These are phyloP conservation scores for Oophaga sylvatica DNA, from an alignment of 2,797 vertebrate species.

Conservation along the genomic window DNA sequence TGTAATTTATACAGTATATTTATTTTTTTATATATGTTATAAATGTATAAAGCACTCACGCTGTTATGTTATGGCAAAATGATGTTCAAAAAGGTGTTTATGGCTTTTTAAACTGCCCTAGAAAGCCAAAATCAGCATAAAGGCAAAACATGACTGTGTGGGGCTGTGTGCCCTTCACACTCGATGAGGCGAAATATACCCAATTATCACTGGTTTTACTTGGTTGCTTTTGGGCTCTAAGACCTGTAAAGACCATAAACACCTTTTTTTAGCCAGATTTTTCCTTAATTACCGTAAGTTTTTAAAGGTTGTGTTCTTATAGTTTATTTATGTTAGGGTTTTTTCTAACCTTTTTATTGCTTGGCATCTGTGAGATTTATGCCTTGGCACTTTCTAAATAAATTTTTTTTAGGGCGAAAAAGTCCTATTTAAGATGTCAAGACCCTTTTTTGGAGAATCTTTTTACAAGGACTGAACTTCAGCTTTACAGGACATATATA, in stretches of 20 bases:
- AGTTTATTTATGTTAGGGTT: constrained; percentile 45
- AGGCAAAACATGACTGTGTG: constrained; percentile 58
- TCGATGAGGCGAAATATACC: constrained; percentile 51
- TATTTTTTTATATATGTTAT: neutral
- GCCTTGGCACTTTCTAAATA: constrained; percentile 45
- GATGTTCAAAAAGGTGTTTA: constrained; percentile 55
- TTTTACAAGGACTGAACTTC: neutral
- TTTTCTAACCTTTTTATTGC: constrained; percentile 26
- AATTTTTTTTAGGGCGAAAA: constrained; percentile 14
- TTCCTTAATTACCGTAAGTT: constrained; percentile 61
- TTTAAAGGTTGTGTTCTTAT: constrained; percentile 45
- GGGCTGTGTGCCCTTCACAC: constrained; percentile 57
- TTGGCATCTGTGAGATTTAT: constrained; percentile 24
- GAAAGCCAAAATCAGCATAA: constrained; percentile 57
- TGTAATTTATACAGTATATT: neutral
- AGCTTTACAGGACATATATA: constrained; percentile 1
- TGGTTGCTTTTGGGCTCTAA: constrained; percentile 57
- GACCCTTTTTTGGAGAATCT: constrained; percentile 10
- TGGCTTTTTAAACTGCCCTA: constrained; percentile 35
- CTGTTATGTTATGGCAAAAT: constrained; percentile 49
- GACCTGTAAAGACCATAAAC: constrained; percentile 56
- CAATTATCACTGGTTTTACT: constrained; percentile 38
- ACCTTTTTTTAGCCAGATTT: constrained; percentile 57
- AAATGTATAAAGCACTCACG: constrained; percentile 6
- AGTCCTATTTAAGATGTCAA: constrained; percentile 22